These are phyloP conservation scores for Dasypogon diadema DNA, from an alignment of 2,888 invertebrate genomes.

Conservation along the genomic window DNA sequence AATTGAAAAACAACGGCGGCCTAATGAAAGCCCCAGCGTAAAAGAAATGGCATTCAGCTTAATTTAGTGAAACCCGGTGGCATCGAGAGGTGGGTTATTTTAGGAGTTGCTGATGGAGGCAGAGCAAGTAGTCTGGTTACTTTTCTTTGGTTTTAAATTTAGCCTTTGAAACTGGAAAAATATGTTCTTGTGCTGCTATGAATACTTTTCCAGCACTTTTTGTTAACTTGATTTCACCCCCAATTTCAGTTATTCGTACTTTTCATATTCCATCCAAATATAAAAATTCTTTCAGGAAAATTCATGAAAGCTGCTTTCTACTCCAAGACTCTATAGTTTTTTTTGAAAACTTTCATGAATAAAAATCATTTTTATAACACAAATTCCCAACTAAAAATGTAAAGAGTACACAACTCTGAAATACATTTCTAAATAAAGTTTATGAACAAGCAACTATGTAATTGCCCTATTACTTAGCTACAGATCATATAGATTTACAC, in stretches of 20 bases:
- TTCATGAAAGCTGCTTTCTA: slow-evolving; percentile 37
- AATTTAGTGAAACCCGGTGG: slow-evolving; percentile 47
- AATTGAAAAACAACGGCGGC: slow-evolving; percentile 55
- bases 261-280: neutral
- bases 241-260: neutral
- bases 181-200: slow-evolving; percentile 29
- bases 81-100: neutral
- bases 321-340: no score
- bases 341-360: no score
- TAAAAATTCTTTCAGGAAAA: slow-evolving; percentile 26
- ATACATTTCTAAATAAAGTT: no score
- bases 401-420: no score
- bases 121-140: slow-evolving; percentile 1
- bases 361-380: no score
- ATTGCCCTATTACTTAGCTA: no score
- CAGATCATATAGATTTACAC: no score
- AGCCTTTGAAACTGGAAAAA: slow-evolving; percentile 43
- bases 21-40: slow-evolving; percentile 51
- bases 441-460: no score
- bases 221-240: neutral
- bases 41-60: slow-evolving; percentile 51
- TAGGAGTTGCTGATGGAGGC: neutral
- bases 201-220: slow-evolving; percentile 14
- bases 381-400: no score
- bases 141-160: slow-evolving; percentile 10